phyloP scores from a whole-genome alignment of 2,113 vertebrate species.

The Lophochroa leadbeateri region DNA sequence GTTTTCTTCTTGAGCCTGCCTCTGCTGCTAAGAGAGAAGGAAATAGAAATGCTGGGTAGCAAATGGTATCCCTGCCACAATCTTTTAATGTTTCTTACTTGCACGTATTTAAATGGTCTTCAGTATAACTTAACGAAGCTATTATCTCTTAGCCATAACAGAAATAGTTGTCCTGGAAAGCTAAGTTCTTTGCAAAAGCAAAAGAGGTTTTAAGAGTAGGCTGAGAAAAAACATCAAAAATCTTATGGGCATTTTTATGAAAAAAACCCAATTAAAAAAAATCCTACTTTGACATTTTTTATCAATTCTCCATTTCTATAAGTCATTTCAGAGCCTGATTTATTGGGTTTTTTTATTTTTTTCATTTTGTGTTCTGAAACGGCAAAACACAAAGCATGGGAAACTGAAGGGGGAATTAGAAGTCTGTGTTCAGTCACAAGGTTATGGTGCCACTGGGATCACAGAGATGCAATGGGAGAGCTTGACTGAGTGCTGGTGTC shows the following conservation, averaged over 20 bases:
- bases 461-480: neutral
- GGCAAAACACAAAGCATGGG: neutral
- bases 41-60: neutral
- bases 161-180: neutral
- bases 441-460: neutral
- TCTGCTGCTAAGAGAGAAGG: neutral
- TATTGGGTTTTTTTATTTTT: neutral
- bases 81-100: neutral
- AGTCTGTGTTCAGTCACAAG: neutral
- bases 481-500: neutral
- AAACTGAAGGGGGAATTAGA: neutral
- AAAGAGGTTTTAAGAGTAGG: neutral
- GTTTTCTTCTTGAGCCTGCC: neutral
- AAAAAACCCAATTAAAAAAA: neutral
- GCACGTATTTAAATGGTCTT: neutral
- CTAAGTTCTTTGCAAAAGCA: neutral
- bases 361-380: neutral
- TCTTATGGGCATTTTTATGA: neutral
- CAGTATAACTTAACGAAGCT: neutral
- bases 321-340: neutral
- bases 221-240: neutral
- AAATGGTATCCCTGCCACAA: neutral
- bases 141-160: neutral
- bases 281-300: neutral
- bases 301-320: neutral